phyloP scores from a whole-genome alignment of 2,797 vertebrate species.

The Sebastes miniatus region DNA sequence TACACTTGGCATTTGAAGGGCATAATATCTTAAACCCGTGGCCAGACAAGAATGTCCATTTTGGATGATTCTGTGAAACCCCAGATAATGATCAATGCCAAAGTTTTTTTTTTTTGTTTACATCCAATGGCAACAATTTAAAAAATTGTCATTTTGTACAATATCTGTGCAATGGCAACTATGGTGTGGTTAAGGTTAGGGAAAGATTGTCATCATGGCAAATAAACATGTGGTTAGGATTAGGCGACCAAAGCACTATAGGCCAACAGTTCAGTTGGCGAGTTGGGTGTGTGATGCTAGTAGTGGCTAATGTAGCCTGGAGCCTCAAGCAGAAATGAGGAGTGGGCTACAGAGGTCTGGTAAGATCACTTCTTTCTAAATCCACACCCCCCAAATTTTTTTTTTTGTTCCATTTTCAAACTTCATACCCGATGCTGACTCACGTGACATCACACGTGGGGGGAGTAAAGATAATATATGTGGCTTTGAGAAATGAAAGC shows the following conservation, averaged over 20 bases:
- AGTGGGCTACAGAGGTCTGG: not conserved
- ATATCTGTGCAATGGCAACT: not conserved
- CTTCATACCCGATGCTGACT: not conserved
- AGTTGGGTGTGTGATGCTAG: not conserved
- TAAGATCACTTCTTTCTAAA: not conserved
- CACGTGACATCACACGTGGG: not conserved
- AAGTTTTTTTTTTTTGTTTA: not conserved
- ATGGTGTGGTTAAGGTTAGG: not conserved
- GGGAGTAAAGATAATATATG: not conserved
- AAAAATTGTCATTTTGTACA: not conserved
- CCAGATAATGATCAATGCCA: not conserved
- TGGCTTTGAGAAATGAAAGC: not conserved
- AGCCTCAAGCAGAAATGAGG: not conserved
- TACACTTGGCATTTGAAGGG: not conserved
- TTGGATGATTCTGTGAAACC: not conserved
- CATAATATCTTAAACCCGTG: not conserved
- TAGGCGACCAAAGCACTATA: not conserved
- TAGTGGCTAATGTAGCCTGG: not conserved
- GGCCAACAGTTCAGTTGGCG: not conserved
- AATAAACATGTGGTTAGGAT: not conserved
- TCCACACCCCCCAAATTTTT: not conserved
- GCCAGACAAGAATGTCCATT: not conserved
- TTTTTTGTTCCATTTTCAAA: not conserved
- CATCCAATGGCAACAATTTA: not conserved
- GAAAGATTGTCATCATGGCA: slow-evolving; percentile 4